Base-by-base conservation (phyloP, 2,797 vertebrate genomes). In the Okamejei kenojei region DNA sequence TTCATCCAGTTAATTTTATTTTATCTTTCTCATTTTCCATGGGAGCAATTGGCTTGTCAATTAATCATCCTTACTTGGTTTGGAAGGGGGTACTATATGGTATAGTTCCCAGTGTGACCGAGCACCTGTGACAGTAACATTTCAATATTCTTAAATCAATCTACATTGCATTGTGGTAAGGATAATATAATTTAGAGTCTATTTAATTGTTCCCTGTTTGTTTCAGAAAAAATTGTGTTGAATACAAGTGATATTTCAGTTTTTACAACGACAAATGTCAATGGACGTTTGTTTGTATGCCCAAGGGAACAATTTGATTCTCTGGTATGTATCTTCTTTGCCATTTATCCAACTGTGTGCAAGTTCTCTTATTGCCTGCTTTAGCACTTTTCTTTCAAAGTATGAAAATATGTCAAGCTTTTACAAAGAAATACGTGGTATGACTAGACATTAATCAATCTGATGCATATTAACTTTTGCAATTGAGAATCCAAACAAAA, bases 181-280 rank as follows among this genome's bases (percentile, higher is more conserved):
- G 38, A 73, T 73, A 10, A 92, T 15, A 6, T 92, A 35, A 74
- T 23, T 92, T 35, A 76, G 1, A 26, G 74, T 92, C 35, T 26
- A 68, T 73, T 91, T 23, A 38, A n/a, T n/a, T 92, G 26, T 54
- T 76, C 38, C 90, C 21, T 15, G 61, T 90, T 90, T 71, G 19
- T 95, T 95, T 94, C 97, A 99, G 99, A 99, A 95, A 99, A 99
- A 96, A 96, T 97, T 74, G 95, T 99, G 94, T 96, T 99, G 94
- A 99, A 98, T 94, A 97, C 98, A 94, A 98, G 97, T 29, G 99
- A 99, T 61, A 95, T 99, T 93, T 99, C 98, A 0, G 98, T 99
- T 94, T 99, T 99, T 96, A 99, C 98, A 93, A 98, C 97, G 0
- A 98, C 99, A 94, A 98, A 97, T 93, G 95, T 98, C 93, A 99